Percentiles rank a stretch among this genome's conserved stretches.
Evolutionary conservation across 2,888 invertebrate genomes (phyloP).

Genomic region (Caenorhabditis sp.): DNA sequence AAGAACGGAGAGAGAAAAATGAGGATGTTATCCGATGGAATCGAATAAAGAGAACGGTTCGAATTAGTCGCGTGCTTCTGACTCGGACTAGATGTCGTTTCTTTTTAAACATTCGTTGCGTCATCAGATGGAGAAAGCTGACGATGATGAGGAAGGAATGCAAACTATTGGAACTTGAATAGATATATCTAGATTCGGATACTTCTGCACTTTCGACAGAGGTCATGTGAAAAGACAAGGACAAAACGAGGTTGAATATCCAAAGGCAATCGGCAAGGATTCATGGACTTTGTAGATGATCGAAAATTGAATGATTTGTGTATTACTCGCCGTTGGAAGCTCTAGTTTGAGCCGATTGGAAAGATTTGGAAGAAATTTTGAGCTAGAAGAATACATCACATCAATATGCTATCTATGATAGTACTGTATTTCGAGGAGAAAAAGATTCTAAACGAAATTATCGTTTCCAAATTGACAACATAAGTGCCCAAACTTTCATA

Average conservation of each 20-base stretch:
- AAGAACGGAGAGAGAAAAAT: conserved; percentile 17
- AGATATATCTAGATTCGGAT: conserved; percentile 1
- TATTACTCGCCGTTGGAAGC: no score
- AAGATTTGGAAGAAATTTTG: no score
- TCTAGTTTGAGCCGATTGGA: no score
- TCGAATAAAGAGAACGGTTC: conserved; percentile 22
- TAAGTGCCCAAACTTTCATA: no score
- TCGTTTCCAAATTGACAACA: no score
- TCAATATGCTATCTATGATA: no score
- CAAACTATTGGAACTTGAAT: conserved; percentile 8
- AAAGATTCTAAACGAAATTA: no score
- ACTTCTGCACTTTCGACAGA: not conserved
- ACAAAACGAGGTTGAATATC: not conserved
- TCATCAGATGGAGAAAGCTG: conserved; percentile 28
- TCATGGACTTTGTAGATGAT: not conserved
- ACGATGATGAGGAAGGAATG: conserved; percentile 35
- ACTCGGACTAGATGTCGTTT: conserved; percentile 24
- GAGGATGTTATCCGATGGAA: conserved; percentile 12
- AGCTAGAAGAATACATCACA: no score
- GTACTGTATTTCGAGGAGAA: no score
- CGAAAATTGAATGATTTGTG: no score
- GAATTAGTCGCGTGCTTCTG: conserved; percentile 38
- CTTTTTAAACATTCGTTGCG: conserved; percentile 42
- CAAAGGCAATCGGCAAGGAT: not conserved
- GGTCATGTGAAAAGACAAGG: not conserved